Evolutionary conservation across 2,888 invertebrate genomes (phyloP), one percentile per base, ranked within the genome.

Genomic region (Acleris sparsana): DNA sequence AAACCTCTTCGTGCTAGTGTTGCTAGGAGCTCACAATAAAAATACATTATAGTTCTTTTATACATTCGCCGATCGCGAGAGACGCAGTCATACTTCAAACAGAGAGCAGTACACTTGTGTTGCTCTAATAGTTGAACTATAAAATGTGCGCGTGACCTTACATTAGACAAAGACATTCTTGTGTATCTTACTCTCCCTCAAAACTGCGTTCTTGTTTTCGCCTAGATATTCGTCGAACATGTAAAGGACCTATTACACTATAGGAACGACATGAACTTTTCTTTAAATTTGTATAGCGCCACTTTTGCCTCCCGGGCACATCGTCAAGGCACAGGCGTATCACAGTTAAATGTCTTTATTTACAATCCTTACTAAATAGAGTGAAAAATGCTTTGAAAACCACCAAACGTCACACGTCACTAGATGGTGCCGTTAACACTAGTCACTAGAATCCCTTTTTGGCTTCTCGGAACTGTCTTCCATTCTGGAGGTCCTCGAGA

Each of bases 401-500:
- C 59, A 60, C 59, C n/a, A 33, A 65, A 65, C 70, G 71, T 69
- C 71, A 75, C 75, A 70, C 22, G 76, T 73, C 76, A 77, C 75
- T 72, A 84, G 89, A 87, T 89, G 89, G 88, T 89, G 90, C 88
- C 83, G 44, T 20, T 58, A 13, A 13, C 18, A 43, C 71, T 74
- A 82, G 83, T 75, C 80, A 77, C 76, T 90, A 94, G 76, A 94
- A 94, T 71, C 93, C 93, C 72, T 87, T 85, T 72, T 89, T 93
- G 13, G 94, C 93, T 69, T 89, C 88, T 62, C 94, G 83, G 80
- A 94, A 94, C 63, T 78, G 78, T 70, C 86, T 81, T 16, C 92
- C 93, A 13, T 72, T 70, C 46, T 87, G 80, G 9, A 76, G 75
- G 74, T 95, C 95, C 63, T 95, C 95, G 60, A 96, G 89, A 75